Conservation (phyloP, 2,113 vertebrate genomes). For the Ciconia maguari region DNA sequence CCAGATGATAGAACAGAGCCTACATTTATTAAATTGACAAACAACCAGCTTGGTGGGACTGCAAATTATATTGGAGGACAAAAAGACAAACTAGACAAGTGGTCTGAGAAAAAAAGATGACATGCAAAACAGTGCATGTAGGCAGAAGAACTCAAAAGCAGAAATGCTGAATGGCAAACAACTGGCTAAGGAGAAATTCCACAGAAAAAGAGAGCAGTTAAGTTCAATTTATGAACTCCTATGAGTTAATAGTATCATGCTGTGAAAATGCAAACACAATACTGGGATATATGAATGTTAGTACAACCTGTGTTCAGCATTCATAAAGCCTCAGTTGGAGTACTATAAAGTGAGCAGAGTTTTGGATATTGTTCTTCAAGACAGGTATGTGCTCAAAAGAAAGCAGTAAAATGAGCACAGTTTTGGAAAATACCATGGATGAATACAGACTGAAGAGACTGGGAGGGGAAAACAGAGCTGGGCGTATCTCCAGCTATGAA, state of each 20-base stretch:
- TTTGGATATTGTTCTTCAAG: background rate
- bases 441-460: background rate
- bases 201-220: background rate
- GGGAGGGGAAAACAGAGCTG: background rate
- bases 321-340: background rate
- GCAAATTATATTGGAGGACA: background rate
- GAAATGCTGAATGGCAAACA: background rate
- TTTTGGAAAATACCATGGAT: background rate
- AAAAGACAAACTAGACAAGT: background rate
- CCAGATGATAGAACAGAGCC: background rate
- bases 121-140: background rate
- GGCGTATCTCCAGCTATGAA: constrained; percentile 28
- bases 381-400: background rate
- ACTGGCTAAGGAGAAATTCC: background rate
- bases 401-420: background rate
- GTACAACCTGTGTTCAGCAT: background rate
- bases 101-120: background rate
- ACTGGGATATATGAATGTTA: background rate
- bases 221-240: background rate
- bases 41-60: background rate
- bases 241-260: background rate
- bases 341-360: background rate
- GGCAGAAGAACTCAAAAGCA: background rate
- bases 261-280: background rate
- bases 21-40: constrained; percentile 18